Evolutionary conservation across 2,113 vertebrate genomes (phyloP), one percentile per base, ranked within the genome.

Genomic region (Syngnathus floridae): DNA sequence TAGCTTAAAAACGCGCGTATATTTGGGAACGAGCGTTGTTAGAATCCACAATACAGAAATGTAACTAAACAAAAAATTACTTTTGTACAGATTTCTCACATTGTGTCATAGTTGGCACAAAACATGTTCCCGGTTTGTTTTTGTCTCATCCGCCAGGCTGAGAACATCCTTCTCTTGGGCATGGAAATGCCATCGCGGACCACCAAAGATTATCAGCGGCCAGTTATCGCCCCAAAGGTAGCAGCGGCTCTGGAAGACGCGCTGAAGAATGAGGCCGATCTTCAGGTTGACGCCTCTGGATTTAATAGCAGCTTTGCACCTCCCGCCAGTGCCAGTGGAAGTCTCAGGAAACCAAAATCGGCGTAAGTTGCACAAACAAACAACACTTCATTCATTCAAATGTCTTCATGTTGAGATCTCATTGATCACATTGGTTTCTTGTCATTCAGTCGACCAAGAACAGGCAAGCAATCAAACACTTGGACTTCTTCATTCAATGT

Each of bases 191-290:
- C 95, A 6, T 91, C 91, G 43, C 87, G 95, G 22, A 97, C 93
- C 0, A 99, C 97, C 0, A 92, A 93, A 74, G 93, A 96, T 57
- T 98, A 98, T 0, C 93, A 97, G 66, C 95, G 93, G 49, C 97
- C 97, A 0, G 90, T 94, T 65, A 94, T 99, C 0, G 94, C 93
- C 59, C 96, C 96, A 55, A 96, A 92, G 82, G 94, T 98, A 43
- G 95, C 95, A 55, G 95, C 95, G 0, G 95, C 94, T 17, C 86
- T 99, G 46, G 94, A 97, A 86, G 94, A 94, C 0, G 97, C 96
- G 43, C 88, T 98, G 31, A 90, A 93, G 75, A 95, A 97, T 1
- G 95, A 98, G 82, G 94, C 96, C 19, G 96, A 98, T 83, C 94
- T 98, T 74, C 94, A 96, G 70, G 93, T 99, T 38, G 97, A 98